Base-by-base conservation (phyloP, 2,113 vertebrate genomes). In the Centropristis striata region DNA sequence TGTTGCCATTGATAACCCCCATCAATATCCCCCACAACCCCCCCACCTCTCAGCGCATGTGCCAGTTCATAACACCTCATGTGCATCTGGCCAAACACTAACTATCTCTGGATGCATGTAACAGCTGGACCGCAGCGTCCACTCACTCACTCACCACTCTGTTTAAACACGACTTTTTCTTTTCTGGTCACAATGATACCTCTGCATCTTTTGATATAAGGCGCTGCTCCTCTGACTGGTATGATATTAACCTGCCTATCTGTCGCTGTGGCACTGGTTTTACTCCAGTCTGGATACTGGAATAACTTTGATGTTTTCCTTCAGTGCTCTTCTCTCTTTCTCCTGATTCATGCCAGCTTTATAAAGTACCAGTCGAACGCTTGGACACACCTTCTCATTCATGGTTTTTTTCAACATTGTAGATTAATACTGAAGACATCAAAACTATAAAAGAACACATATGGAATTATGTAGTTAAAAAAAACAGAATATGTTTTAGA, bases 21-120 rank as follows among this genome's bases (percentile, higher is more conserved):
- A 80, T 21, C 65, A 39, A 8, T 15, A 20, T 0, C 27, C 39
- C 53, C 23, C 37, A 8, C 46, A n/a, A 23, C 71, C 83, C 10
- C 25, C 20, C 13, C 20, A 15, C 23, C 53, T 57, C 8, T 42
- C 61, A 77, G 90, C 94, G 96, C 96, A 96, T 96, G 96, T 90
- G 67, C 68, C 92, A 59, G 58, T 87, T 71, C 69, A 60, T 92
- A 87, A 91, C 86, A 67, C 60, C 20, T 59, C 65, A 50, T 16
- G 47, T 71, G 37, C 70, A 12, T 64, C 60, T 75, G 58, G 84
- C 67, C 79, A 76, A 12, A 58, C 75, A 90, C 94, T 92, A 93
- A 93, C 87, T 5, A 25, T 28, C 71, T 88, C 47, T 71, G 78
- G 87, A 73, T 71, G 92, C 92, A 93, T 93, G 89, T 63, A 64